Base-by-base conservation (phyloP, 2,113 vertebrate species). In the Seriola dumerili region DNA sequence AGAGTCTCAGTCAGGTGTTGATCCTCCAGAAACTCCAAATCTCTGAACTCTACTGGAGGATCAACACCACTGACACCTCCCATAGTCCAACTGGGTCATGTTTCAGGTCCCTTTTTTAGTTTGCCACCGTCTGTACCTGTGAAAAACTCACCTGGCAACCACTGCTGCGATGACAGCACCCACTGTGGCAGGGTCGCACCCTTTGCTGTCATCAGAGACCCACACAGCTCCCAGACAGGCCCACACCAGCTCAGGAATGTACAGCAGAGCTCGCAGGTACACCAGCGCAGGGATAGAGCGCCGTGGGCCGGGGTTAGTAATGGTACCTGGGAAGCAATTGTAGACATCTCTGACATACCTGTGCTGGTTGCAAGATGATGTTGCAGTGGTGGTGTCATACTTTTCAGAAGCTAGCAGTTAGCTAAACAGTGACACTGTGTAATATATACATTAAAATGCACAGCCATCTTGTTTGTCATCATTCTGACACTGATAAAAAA, bases 241-340 rank as follows among this genome's bases (percentile, higher is more conserved):
- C 98, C 98, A 99, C 68, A 96, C 86, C 64, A 98, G 91, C 88
- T 99, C 98, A 1, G 98, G 98, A 32, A 98, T 4, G 67, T 95
- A 99, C 9, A 99, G 96, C 0, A 96, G 52, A 0, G 97, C 94
- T 0, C 98, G 97, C 71, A 97, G 19, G 76, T 99, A 99, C 32
- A 99, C 95, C 71, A 99, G 94, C 1, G 94, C 96, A 1, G 97
- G 93, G 93, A 99, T 96, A 16, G 96, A 97, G 83, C 98, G 97
- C 46, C 98, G 96, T 0, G 96, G 96, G 5, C 97, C 97, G 0
- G 96, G 96, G 85, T 98, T 99, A 44, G 97, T 97, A 44, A 99
- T 99, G 4, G 97, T 99, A 79, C 98, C 98, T 99, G 89, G 38
- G 92, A 91, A 76, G 68, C 12, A 38, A 58, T 7, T 3, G 68